Evolutionary conservation across 1,140 invertebrate species (phyloP), one percentile per base, ranked within the genome.

Genomic region (Drosophila truncata): DNA sequence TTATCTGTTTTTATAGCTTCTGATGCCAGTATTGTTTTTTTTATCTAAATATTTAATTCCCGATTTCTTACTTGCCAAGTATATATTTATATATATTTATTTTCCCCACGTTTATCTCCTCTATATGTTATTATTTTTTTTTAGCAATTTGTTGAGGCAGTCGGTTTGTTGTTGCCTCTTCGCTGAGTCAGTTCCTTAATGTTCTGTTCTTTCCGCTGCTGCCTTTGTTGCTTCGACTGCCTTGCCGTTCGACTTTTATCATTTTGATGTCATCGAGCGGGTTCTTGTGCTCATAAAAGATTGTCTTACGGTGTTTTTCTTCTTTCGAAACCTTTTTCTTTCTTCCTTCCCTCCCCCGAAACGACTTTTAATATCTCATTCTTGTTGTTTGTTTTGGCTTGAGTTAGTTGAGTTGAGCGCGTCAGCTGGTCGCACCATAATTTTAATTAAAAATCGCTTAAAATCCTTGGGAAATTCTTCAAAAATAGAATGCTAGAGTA

Each of bases 361-460:
- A 37, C n/a, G 47, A 42, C 14, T 63, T 47, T 58, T 71, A 65
- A 52, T 60, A 50, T 59, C 20, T 42, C 52, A 25, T 82, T 67
- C 75, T 69, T 50, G 63, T 65, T 65, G 59, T 72, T 57, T 59
- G 44, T 52, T 52, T 61, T 62, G 58, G 57, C 58, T 29, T 31
- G 50, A 65, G 72, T 76, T 87, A 87, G 63, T 82, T 77, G 37
- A 87, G 63, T 82, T 77, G 37, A 64, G 71, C 33, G 81, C 63
- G 72, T 47, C 83, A 88, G 64, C 80, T 87, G 83, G 79, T 49
- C 52, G 70, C 29, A 72, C 77, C 77, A 77, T 80, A 84, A 88
- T 90, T 88, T 88, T 88, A 88, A 88, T 88, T 88, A 88, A 88
- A 88, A 90, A 81, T 80, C 85, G 80, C 86, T 88, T 90, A 80